Conservation (phyloP, 64 coral and sea anemone genomes). For the Porites australiensis region DNA sequence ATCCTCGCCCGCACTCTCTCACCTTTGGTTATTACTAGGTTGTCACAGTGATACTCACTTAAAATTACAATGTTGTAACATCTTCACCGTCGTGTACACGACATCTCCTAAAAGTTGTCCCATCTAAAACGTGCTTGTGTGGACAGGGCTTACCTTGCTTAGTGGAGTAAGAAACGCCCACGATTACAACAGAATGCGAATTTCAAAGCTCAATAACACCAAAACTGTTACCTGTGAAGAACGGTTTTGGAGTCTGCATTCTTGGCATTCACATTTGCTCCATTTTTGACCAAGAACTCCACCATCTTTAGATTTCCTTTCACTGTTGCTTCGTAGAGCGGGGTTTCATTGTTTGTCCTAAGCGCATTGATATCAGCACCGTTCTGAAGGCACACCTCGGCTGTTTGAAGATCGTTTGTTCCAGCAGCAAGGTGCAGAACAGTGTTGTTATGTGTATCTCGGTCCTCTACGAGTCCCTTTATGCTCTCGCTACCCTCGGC, state of each 20-base stretch:
- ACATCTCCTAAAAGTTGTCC: too few relatives aligned
- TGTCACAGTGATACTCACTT: too few relatives aligned
- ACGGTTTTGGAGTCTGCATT: slow-evolving; percentile 61
- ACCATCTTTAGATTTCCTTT: slow-evolving; percentile 77
- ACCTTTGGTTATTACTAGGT: too few relatives aligned
- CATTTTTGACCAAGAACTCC: slow-evolving; percentile 47
- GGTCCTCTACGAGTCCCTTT: neutral
- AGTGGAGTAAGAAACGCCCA: too few relatives aligned
- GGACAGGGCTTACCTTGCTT: too few relatives aligned
- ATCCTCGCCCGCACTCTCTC: too few relatives aligned
- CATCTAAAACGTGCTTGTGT: too few relatives aligned
- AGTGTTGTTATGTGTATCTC: slow-evolving; percentile 46
- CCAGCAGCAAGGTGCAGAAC: slow-evolving; percentile 84
- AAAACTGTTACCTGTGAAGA: slow-evolving; percentile 60
- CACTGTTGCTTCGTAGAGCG: slow-evolving; percentile 73
- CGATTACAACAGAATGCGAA: too few relatives aligned
- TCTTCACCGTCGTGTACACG: too few relatives aligned
- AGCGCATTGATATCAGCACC: slow-evolving; percentile 61
- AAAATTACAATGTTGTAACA: too few relatives aligned
- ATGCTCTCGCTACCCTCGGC: neutral
- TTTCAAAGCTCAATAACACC: too few relatives aligned
- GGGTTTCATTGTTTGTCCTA: slow-evolving; percentile 39
- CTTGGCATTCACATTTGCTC: slow-evolving; percentile 49
- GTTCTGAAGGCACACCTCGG: slow-evolving; percentile 56
- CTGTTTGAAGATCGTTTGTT: slow-evolving; percentile 37